These are phyloP conservation scores for Chelonus insularis DNA, from an alignment of 1,140 invertebrate species.

Conservation along the genomic window DNA sequence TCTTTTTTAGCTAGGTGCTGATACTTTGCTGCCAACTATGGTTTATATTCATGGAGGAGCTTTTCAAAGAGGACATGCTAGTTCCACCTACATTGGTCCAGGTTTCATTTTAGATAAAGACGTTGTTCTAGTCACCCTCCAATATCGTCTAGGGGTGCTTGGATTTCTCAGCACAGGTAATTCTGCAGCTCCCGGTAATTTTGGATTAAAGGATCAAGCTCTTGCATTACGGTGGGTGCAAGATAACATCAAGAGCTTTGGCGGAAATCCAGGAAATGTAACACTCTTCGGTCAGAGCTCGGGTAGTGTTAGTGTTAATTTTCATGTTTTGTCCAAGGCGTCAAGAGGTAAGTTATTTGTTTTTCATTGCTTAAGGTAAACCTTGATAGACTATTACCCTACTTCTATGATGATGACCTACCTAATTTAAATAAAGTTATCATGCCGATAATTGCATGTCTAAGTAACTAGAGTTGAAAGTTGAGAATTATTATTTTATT, in stretches of 20 bases:
- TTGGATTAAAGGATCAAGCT: conserved; percentile 60
- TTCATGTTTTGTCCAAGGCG: conserved; percentile 61
- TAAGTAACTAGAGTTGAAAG: no score
- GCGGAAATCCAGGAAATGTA: conserved; percentile 43
- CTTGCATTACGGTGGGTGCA: conserved; percentile 56
- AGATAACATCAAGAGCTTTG: conserved; percentile 48
- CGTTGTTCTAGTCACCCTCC: conserved; percentile 62
- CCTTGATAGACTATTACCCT: no score
- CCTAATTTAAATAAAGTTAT: no score
- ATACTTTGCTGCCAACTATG: conserved; percentile 51
- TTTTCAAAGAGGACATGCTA: conserved; percentile 50
- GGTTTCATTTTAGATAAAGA: conserved; percentile 63
- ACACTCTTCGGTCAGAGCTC: conserved; percentile 42
- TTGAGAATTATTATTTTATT: no score
- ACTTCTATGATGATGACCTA: no score
- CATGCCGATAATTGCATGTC: no score
- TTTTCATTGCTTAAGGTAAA: no score
- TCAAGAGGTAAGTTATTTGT: conserved; percentile 39
- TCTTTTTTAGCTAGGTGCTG: neutral
- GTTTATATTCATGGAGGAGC: conserved; percentile 61
- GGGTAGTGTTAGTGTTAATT: conserved; percentile 39
- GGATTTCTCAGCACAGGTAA: conserved; percentile 61
- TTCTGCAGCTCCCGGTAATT: conserved; percentile 50
- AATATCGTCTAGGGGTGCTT: conserved; percentile 63
- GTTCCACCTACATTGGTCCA: conserved; percentile 44